Evolutionary conservation across 2,113 vertebrate species (phyloP), one percentile per base, ranked within the genome.

Genomic region (Stigmatopora nigra): DNA sequence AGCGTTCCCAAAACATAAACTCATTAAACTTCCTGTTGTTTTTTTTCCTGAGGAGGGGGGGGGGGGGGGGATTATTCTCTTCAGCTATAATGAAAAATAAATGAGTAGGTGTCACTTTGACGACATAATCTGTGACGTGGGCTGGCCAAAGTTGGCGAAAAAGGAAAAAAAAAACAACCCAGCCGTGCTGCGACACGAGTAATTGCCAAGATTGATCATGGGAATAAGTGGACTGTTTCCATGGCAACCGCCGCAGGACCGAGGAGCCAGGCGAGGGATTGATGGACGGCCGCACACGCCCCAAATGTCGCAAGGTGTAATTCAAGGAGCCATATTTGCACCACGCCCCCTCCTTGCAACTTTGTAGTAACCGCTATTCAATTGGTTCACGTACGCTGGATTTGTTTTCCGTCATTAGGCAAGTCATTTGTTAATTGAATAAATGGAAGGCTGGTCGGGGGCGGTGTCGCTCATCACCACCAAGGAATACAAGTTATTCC

Each of bases 231-330:
- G 62, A 65, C 62, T 19, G 79, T 88, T 78, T 63, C 86, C 80
- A 81, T 81, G 75, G 81, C 19, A 79, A 86, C 81, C 17, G 73
- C 69, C 72, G 25, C 57, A 61, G 61, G 46, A 63, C 61, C 47
- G 17, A 14, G 15, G 58, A 41, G 19, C 17, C 36, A 17, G 31
- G 72, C 59, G 14, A 10, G 56, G 58, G 56, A 14, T 7, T 85
- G 77, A 87, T 73, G 76, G 86, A 80, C 80, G 75, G 78, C 65
- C 67, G 66, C 75, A 69, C 64, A 64, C 44, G 53, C 76, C 46
- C 12, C 7, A 16, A 52, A 48, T 63, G 76, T 78, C 73, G 80
- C 36, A 11, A 65, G 64, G 64, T 59, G 58, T 73, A 68, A 67
- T 77, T 82, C 52, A 70, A 76, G 67, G 74, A 65, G 73, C 67